Percentiles rank a stretch among this genome's conserved stretches.
Evolutionary conservation across 2,888 invertebrate genomes (phyloP).

Genomic region (Melieria omissa): DNA sequence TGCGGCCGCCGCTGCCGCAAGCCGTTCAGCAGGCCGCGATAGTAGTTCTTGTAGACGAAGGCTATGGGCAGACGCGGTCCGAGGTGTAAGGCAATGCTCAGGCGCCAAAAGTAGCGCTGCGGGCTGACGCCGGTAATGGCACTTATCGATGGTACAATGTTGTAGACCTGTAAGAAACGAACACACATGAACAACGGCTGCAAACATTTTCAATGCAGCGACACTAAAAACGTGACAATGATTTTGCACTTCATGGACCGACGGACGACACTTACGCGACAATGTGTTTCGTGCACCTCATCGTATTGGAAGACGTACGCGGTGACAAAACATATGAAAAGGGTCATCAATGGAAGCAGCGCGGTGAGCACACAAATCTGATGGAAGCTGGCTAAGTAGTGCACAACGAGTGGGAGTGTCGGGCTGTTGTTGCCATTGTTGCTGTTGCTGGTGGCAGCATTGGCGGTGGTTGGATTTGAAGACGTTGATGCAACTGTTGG

Average conservation of each 20-base stretch:
- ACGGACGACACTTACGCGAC: conserved; percentile 77
- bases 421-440: conserved; percentile 20
- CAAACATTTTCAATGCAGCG: not conserved
- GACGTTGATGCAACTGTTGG: conserved; percentile 21
- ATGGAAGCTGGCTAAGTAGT: conserved; percentile 80
- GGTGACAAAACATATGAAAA: conserved; percentile 88
- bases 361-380: conserved; percentile 85
- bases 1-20: conserved; percentile 49
- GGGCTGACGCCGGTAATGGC: conserved; percentile 94
- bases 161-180: conserved; percentile 81
- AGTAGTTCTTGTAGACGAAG: conserved; percentile 85
- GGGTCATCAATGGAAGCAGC: conserved; percentile 84
- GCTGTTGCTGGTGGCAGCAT: conserved; percentile 17
- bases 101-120: conserved; percentile 91
- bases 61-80: conserved; percentile 91
- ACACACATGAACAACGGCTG: too few species aligned
- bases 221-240: not conserved
- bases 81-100: conserved; percentile 90
- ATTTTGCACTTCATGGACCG: not conserved
- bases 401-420: conserved; percentile 67
- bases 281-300: conserved; percentile 95
- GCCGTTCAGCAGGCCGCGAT: conserved; percentile 70
- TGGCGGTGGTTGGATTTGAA: conserved; percentile 7
- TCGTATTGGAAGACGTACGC: conserved; percentile 92
- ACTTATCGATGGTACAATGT: conserved; percentile 94